Evolutionary conservation across 2,888 invertebrate species (phyloP), one percentile per base, ranked within the genome.

Genomic region (Disparrhopalites patrizii): DNA sequence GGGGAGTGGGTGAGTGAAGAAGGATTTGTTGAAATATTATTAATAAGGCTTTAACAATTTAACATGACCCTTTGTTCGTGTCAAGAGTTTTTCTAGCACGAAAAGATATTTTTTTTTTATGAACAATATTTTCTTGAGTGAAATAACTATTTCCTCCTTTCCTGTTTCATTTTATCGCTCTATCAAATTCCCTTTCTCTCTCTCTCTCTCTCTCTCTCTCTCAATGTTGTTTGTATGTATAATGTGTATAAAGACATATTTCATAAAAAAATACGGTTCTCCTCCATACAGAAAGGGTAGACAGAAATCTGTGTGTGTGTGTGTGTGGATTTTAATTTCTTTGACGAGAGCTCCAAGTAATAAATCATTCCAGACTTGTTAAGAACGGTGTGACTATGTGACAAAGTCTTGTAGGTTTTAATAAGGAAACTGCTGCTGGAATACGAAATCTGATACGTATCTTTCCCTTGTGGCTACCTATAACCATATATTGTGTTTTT

Each of bases 351-450:
- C 38, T 58, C 43, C n/a, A 38, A 43, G 40, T 40, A 58, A 58
- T 58, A 58, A 58, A 58, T 58, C 58, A 58, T 58, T 58, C 43
- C 30, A 58, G 13, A 38, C 40, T 58, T 43, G 58, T 58, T 58
- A 28, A 33, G 58, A 38, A 58, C 58, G 58, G 38, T 38, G 56
- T 55, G 54, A 55, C 54, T 55, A 23, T 43, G 58, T 58, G 58
- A 58, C 58, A 58, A 58, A 58, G 43, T 27, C 57, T 40, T 56
- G 23, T 43, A 20, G 28, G 28, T 58, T 58, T 58, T 58, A 58
- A 58, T 58, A 58, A 58, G 58, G 58, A 58, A 58, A 58, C 56
- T 57, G 58, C 58, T 58, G 58, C 58, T 58, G 58, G 58, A 58
- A 58, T 58, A 58, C 43, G 55, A 58, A 43, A 40, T 43, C 40